Base-by-base conservation (phyloP, 1,140 invertebrate genomes). In the Zophobas morio region DNA sequence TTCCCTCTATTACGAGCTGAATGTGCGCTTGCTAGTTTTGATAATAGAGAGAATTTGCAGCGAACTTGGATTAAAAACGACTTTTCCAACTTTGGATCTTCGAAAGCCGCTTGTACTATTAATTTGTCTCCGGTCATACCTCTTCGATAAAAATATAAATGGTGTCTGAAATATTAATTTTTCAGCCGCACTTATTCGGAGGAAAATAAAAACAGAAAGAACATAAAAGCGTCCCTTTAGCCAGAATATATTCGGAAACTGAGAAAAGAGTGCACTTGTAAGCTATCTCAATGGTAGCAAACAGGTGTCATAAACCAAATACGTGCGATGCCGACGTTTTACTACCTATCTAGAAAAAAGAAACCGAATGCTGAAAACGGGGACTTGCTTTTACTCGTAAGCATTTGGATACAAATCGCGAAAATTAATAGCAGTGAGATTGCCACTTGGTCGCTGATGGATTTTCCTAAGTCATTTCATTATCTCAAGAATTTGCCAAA, bases 251-350 rank as follows among this genome's bases (percentile, higher is more conserved):
- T 63, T 66, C 39, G 39, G 39, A 66, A 42, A 66, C 60, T 66
- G 60, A 66, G 42, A 66, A 66, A 66, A 42, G 60, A 66, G 39
- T 66, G 60, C 60, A 66, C 47, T 40, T 70, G 34, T 47, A 56
- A 46, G 70, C 46, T 47, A 46, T 71, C 71, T 70, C 70, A 56
- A 77, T 71, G 51, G 66, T 39, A 78, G 60, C 77, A 78, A 78
- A 78, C 77, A 78, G 71, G 77, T 78, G 77, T 78, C 71, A 78
- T 78, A 78, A 78, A 78, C 71, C 71, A 78, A 70, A 78, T 78
- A 78, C 77, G 77, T 78, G 77, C 77, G 57, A 74, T 77, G 39
- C 51, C 70, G 51, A 60, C 70, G 71, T 54, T 77, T 77, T 76
- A 76, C 63, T 76, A 51, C 42, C 47, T 76, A 42, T 70, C 71